phyloP scores from a whole-genome alignment of 2,888 invertebrate species.

The Lasioglossum morio region DNA sequence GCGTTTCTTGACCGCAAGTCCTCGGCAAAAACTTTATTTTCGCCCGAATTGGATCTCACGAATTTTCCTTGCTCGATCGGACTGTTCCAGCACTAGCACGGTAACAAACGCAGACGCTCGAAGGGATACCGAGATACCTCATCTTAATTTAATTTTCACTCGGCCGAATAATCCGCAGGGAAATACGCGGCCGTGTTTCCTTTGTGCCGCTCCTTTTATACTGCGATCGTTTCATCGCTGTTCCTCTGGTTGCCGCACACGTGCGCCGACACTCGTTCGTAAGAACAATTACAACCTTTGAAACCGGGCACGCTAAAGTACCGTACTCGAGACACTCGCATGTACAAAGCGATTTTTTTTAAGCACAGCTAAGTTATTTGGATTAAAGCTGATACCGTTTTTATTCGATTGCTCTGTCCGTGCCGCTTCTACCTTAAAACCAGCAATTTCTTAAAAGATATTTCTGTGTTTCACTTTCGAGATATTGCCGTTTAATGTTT shows the following conservation, averaged over 20 bases:
- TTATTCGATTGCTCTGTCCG: background rate
- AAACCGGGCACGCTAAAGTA: background rate
- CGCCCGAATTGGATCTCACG: background rate
- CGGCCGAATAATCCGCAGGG: constrained; percentile 50
- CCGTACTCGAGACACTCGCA: background rate
- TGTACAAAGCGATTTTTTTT: background rate
- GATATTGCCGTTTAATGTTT: too few relatives aligned
- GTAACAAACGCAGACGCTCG: constrained; percentile 6
- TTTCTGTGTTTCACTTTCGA: too few relatives aligned
- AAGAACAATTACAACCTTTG: constrained; percentile 7
- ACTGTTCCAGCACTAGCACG: background rate
- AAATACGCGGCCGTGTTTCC: constrained; percentile 42
- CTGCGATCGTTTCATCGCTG: constrained; percentile 30
- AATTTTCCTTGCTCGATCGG: background rate
- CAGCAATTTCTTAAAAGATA: background rate
- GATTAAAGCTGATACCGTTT: background rate
- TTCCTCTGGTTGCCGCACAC: background rate
- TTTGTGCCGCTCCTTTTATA: constrained; percentile 20
- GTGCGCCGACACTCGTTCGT: background rate
- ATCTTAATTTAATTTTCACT: constrained; percentile 64
- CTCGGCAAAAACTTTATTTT: constrained; percentile 15
- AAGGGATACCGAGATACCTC: background rate
- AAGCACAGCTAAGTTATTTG: background rate
- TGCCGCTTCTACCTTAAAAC: background rate
- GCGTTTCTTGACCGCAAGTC: background rate